phyloP scores from a whole-genome alignment of 2,888 invertebrate genomes.

The Netelia fuscicornis region DNA sequence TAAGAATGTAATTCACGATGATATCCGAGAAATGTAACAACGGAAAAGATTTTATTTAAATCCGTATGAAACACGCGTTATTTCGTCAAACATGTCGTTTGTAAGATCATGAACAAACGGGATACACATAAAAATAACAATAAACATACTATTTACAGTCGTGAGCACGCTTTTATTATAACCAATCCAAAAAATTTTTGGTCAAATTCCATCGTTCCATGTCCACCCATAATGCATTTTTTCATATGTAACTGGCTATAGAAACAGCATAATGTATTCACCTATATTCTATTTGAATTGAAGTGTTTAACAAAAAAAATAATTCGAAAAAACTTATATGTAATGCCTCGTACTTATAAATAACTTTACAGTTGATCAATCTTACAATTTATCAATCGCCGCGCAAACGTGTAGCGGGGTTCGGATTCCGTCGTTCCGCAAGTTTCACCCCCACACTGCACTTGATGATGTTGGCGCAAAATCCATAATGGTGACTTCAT shows the following conservation, averaged over 20 bases:
- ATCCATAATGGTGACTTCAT: slow-evolving; percentile 76
- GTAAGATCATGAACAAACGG: slow-evolving; percentile 38
- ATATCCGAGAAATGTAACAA: slow-evolving; percentile 18
- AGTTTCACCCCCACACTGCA: slow-evolving; percentile 74
- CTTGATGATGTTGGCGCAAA: slow-evolving; percentile 75
- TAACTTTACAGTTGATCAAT: slow-evolving; percentile 59
- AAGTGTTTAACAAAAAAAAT: slow-evolving; percentile 54
- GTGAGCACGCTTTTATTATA: slow-evolving; percentile 68
- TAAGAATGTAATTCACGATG: not conserved
- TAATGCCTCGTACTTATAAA: slow-evolving; percentile 38
- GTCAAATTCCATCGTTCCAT: slow-evolving; percentile 78
- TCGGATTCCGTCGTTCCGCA: slow-evolving; percentile 62
- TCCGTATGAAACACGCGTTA: slow-evolving; percentile 13
- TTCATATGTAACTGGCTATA: slow-evolving; percentile 42
- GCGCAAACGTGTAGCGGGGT: slow-evolving; percentile 70
- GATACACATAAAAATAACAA: slow-evolving; percentile 67
- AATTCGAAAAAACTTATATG: slow-evolving; percentile 47
- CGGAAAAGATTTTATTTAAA: slow-evolving; percentile 34
- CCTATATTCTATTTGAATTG: slow-evolving; percentile 34
- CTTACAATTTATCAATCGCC: slow-evolving; percentile 71
- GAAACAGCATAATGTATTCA: slow-evolving; percentile 36
- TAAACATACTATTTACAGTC: slow-evolving; percentile 69
- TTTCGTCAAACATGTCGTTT: slow-evolving; percentile 5
- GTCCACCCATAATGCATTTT: slow-evolving; percentile 79
- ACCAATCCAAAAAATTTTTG: slow-evolving; percentile 72